A percentile compares a stretch with the other conserved stretches of the same genome.
Conservation (phyloP, 1,140 invertebrate genomes). For the Macrostomum lignano region DNA sequence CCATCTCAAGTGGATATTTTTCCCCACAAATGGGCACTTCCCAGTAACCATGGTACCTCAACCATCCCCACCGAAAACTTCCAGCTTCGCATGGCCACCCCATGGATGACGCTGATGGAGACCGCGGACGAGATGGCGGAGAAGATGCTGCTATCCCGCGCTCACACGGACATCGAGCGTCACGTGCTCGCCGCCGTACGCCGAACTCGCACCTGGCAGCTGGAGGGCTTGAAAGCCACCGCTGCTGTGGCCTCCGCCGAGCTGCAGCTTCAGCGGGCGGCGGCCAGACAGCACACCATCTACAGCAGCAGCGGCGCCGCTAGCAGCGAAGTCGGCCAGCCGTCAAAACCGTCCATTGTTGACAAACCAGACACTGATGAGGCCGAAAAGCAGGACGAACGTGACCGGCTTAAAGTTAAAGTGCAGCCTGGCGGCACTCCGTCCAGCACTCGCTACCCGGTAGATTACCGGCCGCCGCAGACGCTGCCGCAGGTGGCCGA, state of each 20-base stretch:
- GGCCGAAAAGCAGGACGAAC: too few species aligned
- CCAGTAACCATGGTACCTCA: too few species aligned
- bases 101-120: constrained; percentile 16
- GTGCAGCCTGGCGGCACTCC: constrained; percentile 11
- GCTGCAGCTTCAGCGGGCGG: not conserved
- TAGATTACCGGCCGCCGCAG: constrained; percentile 9
- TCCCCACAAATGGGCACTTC: too few species aligned
- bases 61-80: too few species aligned
- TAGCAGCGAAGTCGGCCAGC: not conserved
- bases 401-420: constrained; percentile 12
- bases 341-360: constrained; percentile 1
- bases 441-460: constrained; percentile 9
- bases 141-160: constrained; percentile 17
- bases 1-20: too few species aligned
- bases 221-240: not conserved
- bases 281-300: too few species aligned
- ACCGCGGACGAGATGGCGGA: constrained; percentile 16
- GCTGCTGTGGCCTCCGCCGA: not conserved
- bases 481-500: constrained; percentile 11
- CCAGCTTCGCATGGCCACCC: constrained; percentile 18
- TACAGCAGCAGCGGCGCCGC: not conserved
- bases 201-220: not conserved
- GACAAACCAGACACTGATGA: constrained; percentile 12
- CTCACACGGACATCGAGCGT: constrained; percentile 8
- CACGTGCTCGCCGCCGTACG: not conserved